Base-by-base conservation (phyloP, 1,140 invertebrate genomes). In the Plectrocnemia conspersa region DNA sequence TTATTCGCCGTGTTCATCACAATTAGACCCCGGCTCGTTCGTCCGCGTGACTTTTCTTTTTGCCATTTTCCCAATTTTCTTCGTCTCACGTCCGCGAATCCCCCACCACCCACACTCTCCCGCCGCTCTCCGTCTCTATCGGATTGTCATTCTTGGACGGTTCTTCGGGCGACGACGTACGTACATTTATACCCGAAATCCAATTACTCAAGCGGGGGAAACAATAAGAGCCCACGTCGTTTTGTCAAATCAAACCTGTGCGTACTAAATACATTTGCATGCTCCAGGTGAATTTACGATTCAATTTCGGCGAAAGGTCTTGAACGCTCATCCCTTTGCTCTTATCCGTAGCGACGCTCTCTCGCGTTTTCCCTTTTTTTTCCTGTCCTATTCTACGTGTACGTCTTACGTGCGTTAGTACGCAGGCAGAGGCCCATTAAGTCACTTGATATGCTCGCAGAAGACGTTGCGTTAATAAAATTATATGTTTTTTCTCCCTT, bases 141-240 rank as follows among this genome's bases (percentile, higher is more conserved):
- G 35, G 35, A 38, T 38, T 38, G 35, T 38, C 35, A 38, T 38
- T 38, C 35, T 16, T 6, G 35, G 35, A 16, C 6, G 10, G 35
- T 15, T 38, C 35, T 16, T 16, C 35, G 35, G 35, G 10, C 18
- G 35, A 16, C 35, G 35, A 13, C 35, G 7, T 16, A 9, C 9
- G 32, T 33, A 33, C 16, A 13, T 29, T 29, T 33, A 53, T 36
- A 53, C 35, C 24, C 24, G 27, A 53, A 53, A 53, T 53, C 50
- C 50, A 53, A 53, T 53, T 53, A 53, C 50, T 53, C 50, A 53
- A 53, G n/a, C 49, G 25, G 24, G 36, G 50, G 24, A 53, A 53
- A 53, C 50, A 53, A 53, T 53, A 53, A 53, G 50, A 21, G 24
- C 38, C 38, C 50, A 21, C 38, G 23, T 29, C 50, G 38, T 53